phyloP scores from a whole-genome alignment of 2,113 vertebrate genomes.

The Rattus norvegicus region DNA sequence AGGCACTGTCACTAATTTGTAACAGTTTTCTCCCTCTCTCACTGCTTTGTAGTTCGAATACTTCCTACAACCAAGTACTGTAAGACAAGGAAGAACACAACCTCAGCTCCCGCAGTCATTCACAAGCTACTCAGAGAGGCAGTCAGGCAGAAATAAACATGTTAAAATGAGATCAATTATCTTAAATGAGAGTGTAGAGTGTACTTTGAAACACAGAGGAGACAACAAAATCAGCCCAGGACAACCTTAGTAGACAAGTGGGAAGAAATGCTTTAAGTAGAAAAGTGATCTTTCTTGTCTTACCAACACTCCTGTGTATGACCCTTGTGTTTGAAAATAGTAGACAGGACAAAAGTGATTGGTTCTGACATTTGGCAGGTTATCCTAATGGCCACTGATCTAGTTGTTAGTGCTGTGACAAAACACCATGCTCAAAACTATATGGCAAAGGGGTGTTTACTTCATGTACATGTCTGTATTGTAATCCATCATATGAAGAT shows the following conservation, averaged over 20 bases:
- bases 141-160: not conserved
- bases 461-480: not conserved
- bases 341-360: not conserved
- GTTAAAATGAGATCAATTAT: not conserved
- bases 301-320: not conserved
- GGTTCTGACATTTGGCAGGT: not conserved
- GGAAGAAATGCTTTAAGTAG: not conserved
- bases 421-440: not conserved
- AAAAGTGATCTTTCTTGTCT: not conserved
- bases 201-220: not conserved
- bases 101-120: not conserved
- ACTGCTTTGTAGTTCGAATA: not conserved
- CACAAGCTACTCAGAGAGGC: not conserved
- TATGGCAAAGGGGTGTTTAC: not conserved
- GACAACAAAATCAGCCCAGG: not conserved
- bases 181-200: not conserved
- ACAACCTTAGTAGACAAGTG: not conserved
- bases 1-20: not conserved
- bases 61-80: not conserved
- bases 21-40: slow-evolving; percentile 7
- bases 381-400: not conserved
- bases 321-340: not conserved
- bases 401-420: no score
- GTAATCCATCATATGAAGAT: not conserved
- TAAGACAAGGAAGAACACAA: not conserved